Conservation (phyloP, 2,113 vertebrate genomes). For the Festucalex cinctus region DNA sequence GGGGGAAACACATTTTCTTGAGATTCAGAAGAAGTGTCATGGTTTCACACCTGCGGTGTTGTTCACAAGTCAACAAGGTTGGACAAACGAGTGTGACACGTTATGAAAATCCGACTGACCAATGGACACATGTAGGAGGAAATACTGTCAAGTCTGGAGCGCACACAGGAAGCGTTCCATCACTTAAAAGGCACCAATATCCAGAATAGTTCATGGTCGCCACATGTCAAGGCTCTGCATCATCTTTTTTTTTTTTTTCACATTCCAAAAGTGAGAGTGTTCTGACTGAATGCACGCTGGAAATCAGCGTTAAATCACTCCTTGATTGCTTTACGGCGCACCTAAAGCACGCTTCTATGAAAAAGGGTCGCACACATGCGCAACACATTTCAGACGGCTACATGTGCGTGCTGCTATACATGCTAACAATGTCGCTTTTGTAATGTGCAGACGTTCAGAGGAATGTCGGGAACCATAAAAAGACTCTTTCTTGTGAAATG, state of each 20-base stretch:
- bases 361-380: slow-evolving; percentile 1
- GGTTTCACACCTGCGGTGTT: slow-evolving; percentile 43
- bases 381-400: background rate
- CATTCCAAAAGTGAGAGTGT: background rate
- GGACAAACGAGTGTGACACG: slow-evolving; percentile 36
- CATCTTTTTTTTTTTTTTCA: background rate
- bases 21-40: slow-evolving; percentile 53
- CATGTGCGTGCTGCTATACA: background rate
- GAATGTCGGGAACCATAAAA: background rate
- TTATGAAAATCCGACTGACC: slow-evolving; percentile 11
- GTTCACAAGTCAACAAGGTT: slow-evolving; percentile 45
- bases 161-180: background rate
- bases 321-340: slow-evolving; percentile 4
- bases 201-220: slow-evolving; percentile 2
- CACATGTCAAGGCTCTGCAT: background rate
- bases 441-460: slow-evolving; percentile 1
- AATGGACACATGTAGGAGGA: background rate
- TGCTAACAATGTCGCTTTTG: slow-evolving; percentile 6
- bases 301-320: slow-evolving; percentile 1
- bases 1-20: slow-evolving; percentile 47
- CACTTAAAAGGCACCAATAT: background rate
- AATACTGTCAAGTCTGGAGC: background rate
- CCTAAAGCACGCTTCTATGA: background rate
- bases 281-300: background rate
- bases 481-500: slow-evolving; percentile 1